Evolutionary conservation across 2,113 vertebrate genomes (phyloP).

Genomic region (Corythornis madagascariensis): DNA sequence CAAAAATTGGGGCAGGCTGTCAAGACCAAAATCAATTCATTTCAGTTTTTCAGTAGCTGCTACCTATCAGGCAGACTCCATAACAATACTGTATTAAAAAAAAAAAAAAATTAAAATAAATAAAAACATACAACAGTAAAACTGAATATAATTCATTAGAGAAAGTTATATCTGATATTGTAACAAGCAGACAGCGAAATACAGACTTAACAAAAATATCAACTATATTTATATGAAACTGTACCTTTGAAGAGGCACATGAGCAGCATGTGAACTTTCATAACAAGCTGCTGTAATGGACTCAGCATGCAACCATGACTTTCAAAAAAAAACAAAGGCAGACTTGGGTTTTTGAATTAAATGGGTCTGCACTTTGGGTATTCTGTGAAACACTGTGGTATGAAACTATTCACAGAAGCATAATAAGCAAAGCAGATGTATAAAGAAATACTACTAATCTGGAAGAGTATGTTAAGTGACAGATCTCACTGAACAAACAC

Average conservation of each 20-base stretch:
- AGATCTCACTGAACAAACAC: background rate
- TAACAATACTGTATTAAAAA: background rate
- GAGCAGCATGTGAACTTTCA: background rate
- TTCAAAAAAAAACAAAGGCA: background rate
- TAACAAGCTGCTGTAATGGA: background rate
- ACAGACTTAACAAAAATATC: background rate
- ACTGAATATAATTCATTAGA: background rate
- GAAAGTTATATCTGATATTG: background rate
- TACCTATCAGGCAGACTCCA: background rate
- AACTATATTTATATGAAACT: background rate
- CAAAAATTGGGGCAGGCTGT: constrained; percentile 49
- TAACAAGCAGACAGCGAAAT: background rate
- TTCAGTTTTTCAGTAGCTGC: background rate
- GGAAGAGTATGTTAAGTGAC: background rate
- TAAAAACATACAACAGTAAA: background rate
- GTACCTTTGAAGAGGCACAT: background rate
- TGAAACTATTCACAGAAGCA: background rate
- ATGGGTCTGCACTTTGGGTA: background rate
- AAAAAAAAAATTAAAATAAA: background rate
- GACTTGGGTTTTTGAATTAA: background rate
- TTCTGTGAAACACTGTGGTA: background rate
- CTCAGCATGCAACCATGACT: background rate
- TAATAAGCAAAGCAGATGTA: background rate
- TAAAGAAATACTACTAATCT: background rate
- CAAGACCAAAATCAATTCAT: background rate